phyloP scores from a whole-genome alignment of 2,113 vertebrate genomes.

The Clarias magur region DNA sequence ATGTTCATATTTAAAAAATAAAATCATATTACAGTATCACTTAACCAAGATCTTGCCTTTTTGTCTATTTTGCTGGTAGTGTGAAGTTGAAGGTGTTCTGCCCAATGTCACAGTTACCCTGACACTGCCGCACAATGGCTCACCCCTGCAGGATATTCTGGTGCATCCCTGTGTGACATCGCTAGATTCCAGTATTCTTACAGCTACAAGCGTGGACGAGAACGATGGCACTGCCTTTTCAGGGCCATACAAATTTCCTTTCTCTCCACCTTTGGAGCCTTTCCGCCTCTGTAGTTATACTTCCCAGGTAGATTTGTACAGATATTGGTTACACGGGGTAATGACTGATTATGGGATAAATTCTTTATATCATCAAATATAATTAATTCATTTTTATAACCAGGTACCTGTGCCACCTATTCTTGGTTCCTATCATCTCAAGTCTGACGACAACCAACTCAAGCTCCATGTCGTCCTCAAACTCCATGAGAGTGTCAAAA shows the following conservation, averaged over 20 bases:
- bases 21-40: neutral
- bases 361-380: neutral
- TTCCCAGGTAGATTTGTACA: conserved; percentile 80
- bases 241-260: conserved; percentile 91
- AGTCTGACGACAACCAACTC: conserved; percentile 79
- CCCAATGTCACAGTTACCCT: conserved; percentile 86
- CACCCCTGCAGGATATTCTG: conserved; percentile 88
- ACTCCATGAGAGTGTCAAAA: conserved; percentile 92
- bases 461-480: conserved; percentile 81
- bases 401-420: conserved; percentile 93
- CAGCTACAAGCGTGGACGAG: conserved; percentile 81
- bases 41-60: conserved; percentile 19
- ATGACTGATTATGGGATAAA: neutral
- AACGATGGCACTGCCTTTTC: conserved; percentile 83
- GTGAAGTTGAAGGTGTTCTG: conserved; percentile 88
- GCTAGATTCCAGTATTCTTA: conserved; percentile 83
- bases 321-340: neutral
- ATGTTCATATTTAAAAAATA: neutral
- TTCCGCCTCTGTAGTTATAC: conserved; percentile 91
- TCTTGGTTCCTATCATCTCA: conserved; percentile 85
- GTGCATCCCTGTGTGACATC: conserved; percentile 91
- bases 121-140: conserved; percentile 85
- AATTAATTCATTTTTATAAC: conserved; percentile 7
- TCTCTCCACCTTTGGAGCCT: conserved; percentile 86
- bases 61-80: conserved; percentile 69